Base-by-base conservation (phyloP, 2,888 invertebrate species). In the Drosophila gaucha region DNA sequence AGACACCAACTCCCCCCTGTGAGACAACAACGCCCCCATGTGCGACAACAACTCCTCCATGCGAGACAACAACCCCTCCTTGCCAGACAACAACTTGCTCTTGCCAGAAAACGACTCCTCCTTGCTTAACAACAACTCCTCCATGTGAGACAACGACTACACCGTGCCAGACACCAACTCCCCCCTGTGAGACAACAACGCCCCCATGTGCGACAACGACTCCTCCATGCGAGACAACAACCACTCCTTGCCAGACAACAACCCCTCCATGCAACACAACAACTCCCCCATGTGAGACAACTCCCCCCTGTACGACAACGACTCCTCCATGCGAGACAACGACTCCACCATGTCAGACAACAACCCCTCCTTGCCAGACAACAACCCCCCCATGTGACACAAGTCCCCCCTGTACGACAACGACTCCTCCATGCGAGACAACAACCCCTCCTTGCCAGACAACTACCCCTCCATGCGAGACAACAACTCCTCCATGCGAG, bases 181-280 rank as follows among this genome's bases (percentile, higher is more conserved):
- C 33, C 3, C 14, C 33, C 1, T 35, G 33, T 3, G 5, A 0
- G 1, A 26, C 59, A 0, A 30, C 26, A 0, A 38, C 44, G 0
- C 22, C 31, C 0, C 36, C 49, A 1, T 26, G 51, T 6, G 18
- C 2, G 18, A 20, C 59, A 18, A 41, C 52, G 1, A 36, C 69
- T 0, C 49, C 44, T 18, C 31, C 22, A 33, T 33, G 20, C 6
- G 18, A 22, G 24, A 36, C 41, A 2, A 56, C 58, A 8, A 71
- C 38, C 1, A 6, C 67, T 0, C n/a, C 67, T 0, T 51, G 31
- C 18, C 31, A 4, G n/a, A 41, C 54, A n/a, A 49, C 60, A 10
- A 12, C 47, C 18, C 22, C 57, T 12, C 54, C 54, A n/a, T 65
- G 49, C n/a, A 43, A 31, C 2, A 38, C 52, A 6, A 67, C 67